Conservation (phyloP, 30 jellyfish, hydroid and myxozoan species). For the Pseudorhiza aurosa region DNA sequence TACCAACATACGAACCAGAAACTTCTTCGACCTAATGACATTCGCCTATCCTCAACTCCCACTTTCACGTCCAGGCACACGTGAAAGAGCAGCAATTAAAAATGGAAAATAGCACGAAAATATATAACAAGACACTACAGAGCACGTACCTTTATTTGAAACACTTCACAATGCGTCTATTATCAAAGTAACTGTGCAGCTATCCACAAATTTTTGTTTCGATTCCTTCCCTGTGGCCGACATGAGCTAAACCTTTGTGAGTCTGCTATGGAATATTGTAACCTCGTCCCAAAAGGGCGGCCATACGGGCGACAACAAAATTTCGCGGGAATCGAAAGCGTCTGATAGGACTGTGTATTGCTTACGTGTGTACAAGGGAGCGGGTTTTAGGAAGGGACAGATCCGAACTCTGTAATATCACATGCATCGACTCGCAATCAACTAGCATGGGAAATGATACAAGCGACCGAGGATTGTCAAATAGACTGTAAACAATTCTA, state of each 20-base stretch:
- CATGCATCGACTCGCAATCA: too few species aligned
- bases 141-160: not conserved
- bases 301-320: not conserved
- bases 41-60: not conserved
- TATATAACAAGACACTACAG: not conserved
- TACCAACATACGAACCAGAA: too few species aligned
- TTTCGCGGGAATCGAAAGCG: too few species aligned
- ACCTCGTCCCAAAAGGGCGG: conserved; percentile 16
- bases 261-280: not conserved
- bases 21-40: too few species aligned
- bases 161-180: not conserved
- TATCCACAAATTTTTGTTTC: not conserved
- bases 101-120: not conserved
- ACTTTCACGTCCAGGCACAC: not conserved
- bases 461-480: too few species aligned
- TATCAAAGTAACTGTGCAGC: not conserved
- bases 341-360: too few species aligned
- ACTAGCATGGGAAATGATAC: too few species aligned
- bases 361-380: too few species aligned
- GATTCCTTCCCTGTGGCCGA: not conserved
- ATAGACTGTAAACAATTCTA: too few species aligned
- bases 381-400: too few species aligned
- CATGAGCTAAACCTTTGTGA: not conserved
- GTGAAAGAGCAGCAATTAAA: not conserved
- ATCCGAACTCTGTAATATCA: too few species aligned